phyloP scores from a whole-genome alignment of 2,113 vertebrate genomes.

The Spizaetus ornatus region DNA sequence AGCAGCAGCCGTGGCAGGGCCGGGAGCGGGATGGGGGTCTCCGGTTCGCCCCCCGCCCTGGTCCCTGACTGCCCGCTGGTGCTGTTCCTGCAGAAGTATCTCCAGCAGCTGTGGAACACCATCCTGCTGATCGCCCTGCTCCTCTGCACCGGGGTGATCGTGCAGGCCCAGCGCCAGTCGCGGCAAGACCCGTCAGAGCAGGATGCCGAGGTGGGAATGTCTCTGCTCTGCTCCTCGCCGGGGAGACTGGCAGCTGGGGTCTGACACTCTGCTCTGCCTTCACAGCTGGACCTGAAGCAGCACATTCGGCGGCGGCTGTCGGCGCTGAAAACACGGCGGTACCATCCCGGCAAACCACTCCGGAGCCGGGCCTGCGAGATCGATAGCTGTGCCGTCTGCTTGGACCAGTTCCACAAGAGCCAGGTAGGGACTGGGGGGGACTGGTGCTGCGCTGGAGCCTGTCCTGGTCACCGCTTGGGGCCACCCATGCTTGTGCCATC shows the following conservation, averaged over 20 bases:
- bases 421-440: constrained; percentile 73
- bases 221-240: fast-evolving
- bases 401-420: constrained; percentile 89
- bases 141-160: constrained; percentile 87
- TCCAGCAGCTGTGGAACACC: constrained; percentile 95
- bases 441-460: not conserved
- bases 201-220: constrained; percentile 73
- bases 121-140: constrained; percentile 89
- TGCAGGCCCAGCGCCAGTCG: constrained; percentile 89
- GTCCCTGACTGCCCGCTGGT: not conserved
- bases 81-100: constrained; percentile 80
- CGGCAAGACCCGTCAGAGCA: constrained; percentile 72
- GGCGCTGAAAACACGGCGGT: constrained; percentile 79
- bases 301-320: constrained; percentile 79
- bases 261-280: not conserved
- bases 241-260: fast-evolving
- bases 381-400: constrained; percentile 88
- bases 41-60: fast-evolving
- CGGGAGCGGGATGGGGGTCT: fast-evolving
- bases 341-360: constrained; percentile 70
- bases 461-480: fast-evolving
- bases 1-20: fast-evolving
- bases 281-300: constrained; percentile 82
- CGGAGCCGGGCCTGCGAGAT: constrained; percentile 63
- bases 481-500: fast-evolving